Percentiles rank a stretch among this genome's conserved stretches.
These are phyloP conservation scores for Nycticryphes semicollaris DNA, from an alignment of 2,113 vertebrate genomes.

Conservation along the genomic window DNA sequence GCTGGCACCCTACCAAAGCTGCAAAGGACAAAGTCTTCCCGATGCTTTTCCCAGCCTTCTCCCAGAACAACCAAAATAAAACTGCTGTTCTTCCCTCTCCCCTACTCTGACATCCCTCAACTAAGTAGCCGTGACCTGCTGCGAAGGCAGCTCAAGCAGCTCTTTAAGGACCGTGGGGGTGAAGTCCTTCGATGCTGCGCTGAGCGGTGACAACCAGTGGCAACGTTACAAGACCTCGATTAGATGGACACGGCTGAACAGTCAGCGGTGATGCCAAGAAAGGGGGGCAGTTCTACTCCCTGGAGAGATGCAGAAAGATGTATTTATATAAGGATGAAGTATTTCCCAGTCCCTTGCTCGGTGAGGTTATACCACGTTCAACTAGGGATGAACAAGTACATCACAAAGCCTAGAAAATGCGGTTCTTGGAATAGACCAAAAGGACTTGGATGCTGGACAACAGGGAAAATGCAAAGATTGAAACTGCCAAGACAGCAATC, in stretches of 20 bases:
- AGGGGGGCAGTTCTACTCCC: background rate
- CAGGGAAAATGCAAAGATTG: background rate
- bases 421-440: background rate
- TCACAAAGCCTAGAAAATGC: background rate
- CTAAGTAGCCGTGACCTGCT: background rate
- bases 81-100: background rate
- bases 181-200: accelerated
- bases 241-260: background rate
- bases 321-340: background rate
- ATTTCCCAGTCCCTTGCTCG: background rate
- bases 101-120: background rate
- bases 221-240: accelerated
- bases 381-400: accelerated
- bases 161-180: background rate
- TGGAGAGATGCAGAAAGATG: background rate
- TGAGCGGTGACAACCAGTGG: background rate
- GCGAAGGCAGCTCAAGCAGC: background rate
- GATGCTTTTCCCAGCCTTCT: background rate
- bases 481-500: background rate
- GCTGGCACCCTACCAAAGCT: background rate
- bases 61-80: background rate
- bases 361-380: accelerated
- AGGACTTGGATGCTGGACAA: background rate
- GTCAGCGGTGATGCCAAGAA: accelerated
- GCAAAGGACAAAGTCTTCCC: background rate